A percentile compares a stretch with the other conserved stretches of the same genome.
Evolutionary conservation across 2,797 vertebrate species (phyloP).

Genomic region (Lepus townsendii): DNA sequence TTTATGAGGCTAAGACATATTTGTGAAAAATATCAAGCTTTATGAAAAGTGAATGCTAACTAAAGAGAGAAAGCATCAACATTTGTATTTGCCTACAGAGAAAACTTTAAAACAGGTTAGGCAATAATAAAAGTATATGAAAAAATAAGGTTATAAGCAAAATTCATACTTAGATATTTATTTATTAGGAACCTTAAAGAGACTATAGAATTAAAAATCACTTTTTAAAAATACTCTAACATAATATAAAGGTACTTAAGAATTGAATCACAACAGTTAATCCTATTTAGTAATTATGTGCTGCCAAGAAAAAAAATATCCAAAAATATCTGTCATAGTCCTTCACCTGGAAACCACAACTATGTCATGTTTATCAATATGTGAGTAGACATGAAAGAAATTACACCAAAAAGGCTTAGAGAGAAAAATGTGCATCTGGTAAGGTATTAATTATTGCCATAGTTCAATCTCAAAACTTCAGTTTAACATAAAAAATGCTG

Average conservation of each 20-base stretch:
- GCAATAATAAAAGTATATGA: background rate
- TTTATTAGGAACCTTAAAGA: background rate
- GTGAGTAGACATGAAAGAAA: background rate
- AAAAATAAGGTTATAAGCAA: background rate
- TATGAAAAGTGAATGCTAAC: background rate
- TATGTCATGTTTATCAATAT: background rate
- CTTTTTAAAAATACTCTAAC: background rate
- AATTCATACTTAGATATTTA: background rate
- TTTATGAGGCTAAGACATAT: background rate
- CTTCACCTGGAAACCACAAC: background rate
- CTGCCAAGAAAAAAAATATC: too few relatives aligned
- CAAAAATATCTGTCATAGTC: background rate
- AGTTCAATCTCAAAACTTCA: slow-evolving; percentile 51
- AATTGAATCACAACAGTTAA: background rate
- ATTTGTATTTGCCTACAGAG: slow-evolving; percentile 31
- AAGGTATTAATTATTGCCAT: background rate
- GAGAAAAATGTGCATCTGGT: background rate
- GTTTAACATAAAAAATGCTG: slow-evolving; percentile 65
- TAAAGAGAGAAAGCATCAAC: background rate
- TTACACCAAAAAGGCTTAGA: background rate
- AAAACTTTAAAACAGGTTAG: background rate
- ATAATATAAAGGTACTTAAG: background rate
- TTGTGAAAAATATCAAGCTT: background rate
- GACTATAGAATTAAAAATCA: background rate
- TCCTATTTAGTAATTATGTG: background rate